phyloP scores from a whole-genome alignment of 2,797 vertebrate genomes.

The Paedocypris micromegethes region DNA sequence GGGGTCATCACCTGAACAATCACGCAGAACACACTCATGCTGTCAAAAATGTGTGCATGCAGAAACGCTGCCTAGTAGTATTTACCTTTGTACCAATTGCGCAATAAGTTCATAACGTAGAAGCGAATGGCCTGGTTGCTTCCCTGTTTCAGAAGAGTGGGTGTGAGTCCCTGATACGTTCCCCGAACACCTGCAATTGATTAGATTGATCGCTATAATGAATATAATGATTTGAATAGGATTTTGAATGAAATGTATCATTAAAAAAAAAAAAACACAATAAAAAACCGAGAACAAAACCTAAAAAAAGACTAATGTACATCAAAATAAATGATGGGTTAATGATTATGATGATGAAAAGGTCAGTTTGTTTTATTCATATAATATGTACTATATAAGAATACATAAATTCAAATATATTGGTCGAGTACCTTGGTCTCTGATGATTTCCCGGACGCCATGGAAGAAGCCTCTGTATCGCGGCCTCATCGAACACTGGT shows the following conservation, averaged over 20 bases:
- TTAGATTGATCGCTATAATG: too few relatives aligned
- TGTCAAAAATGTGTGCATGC: not conserved
- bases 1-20: slow-evolving; percentile 67
- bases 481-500: slow-evolving; percentile 74
- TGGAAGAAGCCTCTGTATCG: slow-evolving; percentile 78
- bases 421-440: slow-evolving; percentile 67
- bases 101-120: slow-evolving; percentile 76
- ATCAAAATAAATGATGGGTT: too few relatives aligned
- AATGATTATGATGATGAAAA: too few relatives aligned
- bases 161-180: slow-evolving; percentile 77
- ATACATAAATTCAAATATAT: not conserved
- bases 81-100: slow-evolving; percentile 82
- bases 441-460: slow-evolving; percentile 76
- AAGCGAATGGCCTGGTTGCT: slow-evolving; percentile 79
- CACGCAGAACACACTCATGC: not conserved
- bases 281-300: too few relatives aligned
- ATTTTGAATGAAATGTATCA: too few relatives aligned
- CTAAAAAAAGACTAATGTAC: too few relatives aligned
- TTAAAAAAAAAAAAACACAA: too few relatives aligned
- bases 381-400: too few relatives aligned
- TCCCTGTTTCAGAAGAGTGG: slow-evolving; percentile 77
- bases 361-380: too few relatives aligned
- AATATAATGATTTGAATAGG: too few relatives aligned
- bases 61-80: not conserved
- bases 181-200: slow-evolving; percentile 67